Evolutionary conservation across 2,888 invertebrate genomes (phyloP).

Genomic region (Pristionchus arcanus): DNA sequence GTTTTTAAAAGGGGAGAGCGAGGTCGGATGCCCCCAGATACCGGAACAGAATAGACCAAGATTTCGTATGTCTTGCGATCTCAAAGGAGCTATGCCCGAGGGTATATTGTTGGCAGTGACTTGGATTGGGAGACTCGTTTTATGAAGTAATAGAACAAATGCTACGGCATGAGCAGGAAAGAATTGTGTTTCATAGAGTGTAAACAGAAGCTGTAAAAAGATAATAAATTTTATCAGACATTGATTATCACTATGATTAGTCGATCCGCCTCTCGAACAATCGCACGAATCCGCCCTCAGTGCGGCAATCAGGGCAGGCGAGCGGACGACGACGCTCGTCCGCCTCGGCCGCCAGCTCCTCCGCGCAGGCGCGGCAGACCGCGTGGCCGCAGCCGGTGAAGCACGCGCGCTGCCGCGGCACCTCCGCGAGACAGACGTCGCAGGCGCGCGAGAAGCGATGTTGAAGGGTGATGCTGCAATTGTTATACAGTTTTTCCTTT

Average conservation of each 20-base stretch:
- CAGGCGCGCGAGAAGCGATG: slow-evolving; percentile 15
- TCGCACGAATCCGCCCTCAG: not conserved
- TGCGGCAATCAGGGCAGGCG: not conserved
- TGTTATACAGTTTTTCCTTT: no score
- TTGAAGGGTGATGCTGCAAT: not conserved
- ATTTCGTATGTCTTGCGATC: no score
- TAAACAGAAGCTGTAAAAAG: no score
- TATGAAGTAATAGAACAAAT: no score
- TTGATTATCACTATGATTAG: not conserved
- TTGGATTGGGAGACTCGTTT: no score
- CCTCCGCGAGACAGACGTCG: not conserved
- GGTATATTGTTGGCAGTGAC: not conserved
- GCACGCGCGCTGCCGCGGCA: not conserved
- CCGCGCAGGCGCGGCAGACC: not conserved
- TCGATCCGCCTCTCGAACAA: not conserved
- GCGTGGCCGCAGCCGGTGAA: not conserved
- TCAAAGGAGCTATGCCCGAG: not conserved
- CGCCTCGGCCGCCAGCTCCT: not conserved
- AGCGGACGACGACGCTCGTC: not conserved
- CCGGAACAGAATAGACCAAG: no score
- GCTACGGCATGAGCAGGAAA: no score
- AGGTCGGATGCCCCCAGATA: no score
- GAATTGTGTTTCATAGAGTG: no score
- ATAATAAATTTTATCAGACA: not conserved
- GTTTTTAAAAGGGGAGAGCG: no score